A percentile compares a stretch with the other conserved stretches of the same genome.
Evolutionary conservation across 2,888 invertebrate species (phyloP).

Genomic region (Philopedon plagiatum): DNA sequence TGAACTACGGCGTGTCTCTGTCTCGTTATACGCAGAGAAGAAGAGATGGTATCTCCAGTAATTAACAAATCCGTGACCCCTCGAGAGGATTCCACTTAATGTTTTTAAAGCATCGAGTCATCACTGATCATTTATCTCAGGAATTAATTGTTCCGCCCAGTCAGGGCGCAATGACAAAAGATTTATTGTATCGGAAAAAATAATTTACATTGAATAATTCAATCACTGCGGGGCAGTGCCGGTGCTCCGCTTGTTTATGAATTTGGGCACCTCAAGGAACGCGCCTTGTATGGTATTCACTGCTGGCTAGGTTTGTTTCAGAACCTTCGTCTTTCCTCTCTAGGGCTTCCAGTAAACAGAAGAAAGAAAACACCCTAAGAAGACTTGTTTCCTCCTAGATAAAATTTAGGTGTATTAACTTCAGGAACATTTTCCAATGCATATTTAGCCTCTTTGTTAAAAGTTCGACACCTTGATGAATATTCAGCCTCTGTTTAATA

Average conservation of each 20-base stretch:
- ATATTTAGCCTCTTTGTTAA: too few relatives aligned
- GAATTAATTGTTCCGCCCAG: slow-evolving; percentile 66
- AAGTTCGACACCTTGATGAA: too few relatives aligned
- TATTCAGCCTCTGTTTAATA: too few relatives aligned
- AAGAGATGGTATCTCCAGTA: slow-evolving; percentile 63
- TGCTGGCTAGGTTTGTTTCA: slow-evolving; percentile 31
- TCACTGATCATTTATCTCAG: slow-evolving; percentile 68
- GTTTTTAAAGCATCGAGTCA: slow-evolving; percentile 67
- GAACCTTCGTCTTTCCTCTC: too few relatives aligned
- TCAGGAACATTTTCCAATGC: too few relatives aligned
- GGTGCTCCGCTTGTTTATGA: slow-evolving; percentile 59
- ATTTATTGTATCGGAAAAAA: slow-evolving; percentile 68
- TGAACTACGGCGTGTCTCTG: slow-evolving; percentile 35
- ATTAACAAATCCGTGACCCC: slow-evolving; percentile 69
- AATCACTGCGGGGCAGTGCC: slow-evolving; percentile 63
- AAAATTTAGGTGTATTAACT: too few relatives aligned
- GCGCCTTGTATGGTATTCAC: slow-evolving; percentile 49
- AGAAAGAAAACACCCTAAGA: too few relatives aligned
- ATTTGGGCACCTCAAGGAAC: slow-evolving; percentile 56
- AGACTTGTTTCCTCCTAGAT: too few relatives aligned
- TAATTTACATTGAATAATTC: slow-evolving; percentile 67
- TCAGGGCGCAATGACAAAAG: slow-evolving; percentile 66
- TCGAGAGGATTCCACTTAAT: slow-evolving; percentile 62
- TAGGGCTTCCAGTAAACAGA: too few relatives aligned
- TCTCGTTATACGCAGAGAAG: slow-evolving; percentile 38